Percentiles rank a stretch among this genome's conserved stretches.
Evolutionary conservation across 2,888 invertebrate species (phyloP).

Genomic region (Andrena hattorfiana): DNA sequence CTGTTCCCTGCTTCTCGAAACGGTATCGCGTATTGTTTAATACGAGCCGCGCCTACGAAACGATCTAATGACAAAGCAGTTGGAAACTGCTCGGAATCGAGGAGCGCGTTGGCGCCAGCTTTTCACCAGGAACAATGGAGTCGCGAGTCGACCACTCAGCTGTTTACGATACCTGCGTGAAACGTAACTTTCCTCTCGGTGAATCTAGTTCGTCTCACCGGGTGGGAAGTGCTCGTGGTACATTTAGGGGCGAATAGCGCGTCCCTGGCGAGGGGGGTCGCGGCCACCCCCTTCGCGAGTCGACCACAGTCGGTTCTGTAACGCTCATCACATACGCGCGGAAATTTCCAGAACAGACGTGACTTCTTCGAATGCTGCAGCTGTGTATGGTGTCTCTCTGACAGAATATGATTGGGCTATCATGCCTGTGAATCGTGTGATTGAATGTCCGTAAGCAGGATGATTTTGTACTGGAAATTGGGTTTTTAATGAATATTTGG

Average conservation of each 20-base stretch:
- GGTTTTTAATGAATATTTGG: no score
- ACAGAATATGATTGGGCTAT: no score
- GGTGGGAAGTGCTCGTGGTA: conserved; percentile 53
- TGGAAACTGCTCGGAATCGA: conserved; percentile 41
- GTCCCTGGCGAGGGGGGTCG: no score
- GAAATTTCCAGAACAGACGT: no score
- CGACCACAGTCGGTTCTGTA: not conserved
- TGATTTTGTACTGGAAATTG: no score
- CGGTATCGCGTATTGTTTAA: conserved; percentile 26
- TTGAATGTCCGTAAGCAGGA: no score
- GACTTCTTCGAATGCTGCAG: no score
- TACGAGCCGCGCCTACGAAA: conserved; percentile 11
- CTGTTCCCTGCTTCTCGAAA: not conserved
- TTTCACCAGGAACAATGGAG: conserved; percentile 60
- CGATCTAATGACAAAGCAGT: conserved; percentile 35
- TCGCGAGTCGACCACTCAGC: conserved; percentile 19
- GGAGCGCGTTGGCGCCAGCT: conserved; percentile 49
- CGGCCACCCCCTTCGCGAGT: not conserved
- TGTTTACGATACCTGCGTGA: conserved; percentile 52
- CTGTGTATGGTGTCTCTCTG: no score
- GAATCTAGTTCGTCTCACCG: conserved; percentile 51
- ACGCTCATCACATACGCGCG: not conserved
- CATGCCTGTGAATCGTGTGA: no score
- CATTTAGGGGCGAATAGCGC: conserved; percentile 11
- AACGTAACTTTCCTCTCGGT: conserved; percentile 60